phyloP scores from a whole-genome alignment of 2,797 vertebrate genomes.

The Graptemys geographica region DNA sequence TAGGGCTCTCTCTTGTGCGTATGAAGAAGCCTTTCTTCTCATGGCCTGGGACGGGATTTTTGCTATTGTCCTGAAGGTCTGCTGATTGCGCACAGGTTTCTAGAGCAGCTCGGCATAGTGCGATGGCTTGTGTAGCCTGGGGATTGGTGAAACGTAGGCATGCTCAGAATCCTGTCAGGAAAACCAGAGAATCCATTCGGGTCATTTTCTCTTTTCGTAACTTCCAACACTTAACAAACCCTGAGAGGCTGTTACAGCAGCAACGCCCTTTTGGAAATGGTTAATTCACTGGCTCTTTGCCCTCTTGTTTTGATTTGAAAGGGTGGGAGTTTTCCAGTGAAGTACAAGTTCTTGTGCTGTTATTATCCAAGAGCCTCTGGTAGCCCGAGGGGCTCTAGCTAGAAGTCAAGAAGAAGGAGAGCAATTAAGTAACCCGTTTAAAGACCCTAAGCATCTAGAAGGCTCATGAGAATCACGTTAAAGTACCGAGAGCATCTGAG shows the following conservation, averaged over 20 bases:
- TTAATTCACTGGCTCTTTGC: neutral
- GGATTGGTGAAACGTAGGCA: neutral
- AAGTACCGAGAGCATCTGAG: neutral
- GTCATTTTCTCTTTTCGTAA: neutral
- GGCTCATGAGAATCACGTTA: neutral
- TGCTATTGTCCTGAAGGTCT: too few species aligned
- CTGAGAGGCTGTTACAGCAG: neutral
- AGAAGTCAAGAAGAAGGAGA: neutral
- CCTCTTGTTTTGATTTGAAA: neutral
- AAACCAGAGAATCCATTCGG: too few species aligned
- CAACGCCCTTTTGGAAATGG: neutral
- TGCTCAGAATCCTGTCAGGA: neutral
- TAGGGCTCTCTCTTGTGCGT: rapidly evolving
- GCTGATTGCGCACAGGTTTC: neutral
- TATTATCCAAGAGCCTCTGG: too few species aligned
- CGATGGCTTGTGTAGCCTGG: neutral
- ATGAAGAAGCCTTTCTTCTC: neutral
- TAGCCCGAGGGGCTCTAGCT: neutral
- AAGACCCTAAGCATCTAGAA: neutral
- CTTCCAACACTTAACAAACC: neutral
- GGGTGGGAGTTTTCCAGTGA: neutral
- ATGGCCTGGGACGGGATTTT: neutral
- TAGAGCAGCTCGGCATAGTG: neutral
- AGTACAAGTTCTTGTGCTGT: neutral
- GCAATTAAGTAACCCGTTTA: neutral